phyloP scores from a whole-genome alignment of 2,113 vertebrate genomes.

The Notiomystis cincta region DNA sequence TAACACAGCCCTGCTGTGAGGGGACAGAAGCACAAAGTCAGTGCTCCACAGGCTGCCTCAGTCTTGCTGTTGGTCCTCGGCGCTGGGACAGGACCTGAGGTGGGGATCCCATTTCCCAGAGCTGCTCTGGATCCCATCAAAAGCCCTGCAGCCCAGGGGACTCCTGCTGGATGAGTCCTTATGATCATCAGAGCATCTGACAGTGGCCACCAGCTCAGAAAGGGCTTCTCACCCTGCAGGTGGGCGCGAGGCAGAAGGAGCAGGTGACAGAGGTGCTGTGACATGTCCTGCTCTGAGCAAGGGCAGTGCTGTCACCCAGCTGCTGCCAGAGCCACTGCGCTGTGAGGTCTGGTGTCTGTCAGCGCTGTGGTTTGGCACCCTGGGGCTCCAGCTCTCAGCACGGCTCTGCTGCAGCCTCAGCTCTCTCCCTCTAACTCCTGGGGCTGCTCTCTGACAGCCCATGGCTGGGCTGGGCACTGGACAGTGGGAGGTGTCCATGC shows the following conservation, averaged over 20 bases:
- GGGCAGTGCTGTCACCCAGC: not conserved
- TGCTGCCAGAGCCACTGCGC: not conserved
- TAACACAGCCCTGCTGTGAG: not conserved
- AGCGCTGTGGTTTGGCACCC: not conserved
- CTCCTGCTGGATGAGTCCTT: not conserved
- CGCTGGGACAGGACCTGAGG: not conserved
- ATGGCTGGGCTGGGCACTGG: rapidly evolving
- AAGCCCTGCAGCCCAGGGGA: not conserved
- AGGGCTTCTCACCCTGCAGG: not conserved
- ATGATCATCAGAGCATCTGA: not conserved
- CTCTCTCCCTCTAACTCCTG: not conserved
- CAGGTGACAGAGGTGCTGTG: not conserved
- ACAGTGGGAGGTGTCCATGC: not conserved
- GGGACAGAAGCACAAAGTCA: not conserved
- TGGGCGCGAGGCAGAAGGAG: not conserved
- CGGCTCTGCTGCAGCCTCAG: not conserved
- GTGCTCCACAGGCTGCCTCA: not conserved
- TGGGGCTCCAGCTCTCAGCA: not conserved
- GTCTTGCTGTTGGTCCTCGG: not conserved
- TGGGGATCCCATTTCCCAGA: not conserved
- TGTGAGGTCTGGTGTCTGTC: not conserved
- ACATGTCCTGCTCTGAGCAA: not conserved
- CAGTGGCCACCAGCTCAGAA: not conserved
- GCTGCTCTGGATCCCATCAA: not conserved
- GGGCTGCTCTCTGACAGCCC: not conserved